Percentiles rank a stretch among this genome's conserved stretches.
These are phyloP conservation scores for Ophthalmolycus amberensis DNA, from an alignment of 2,113 vertebrate genomes.

Conservation along the genomic window DNA sequence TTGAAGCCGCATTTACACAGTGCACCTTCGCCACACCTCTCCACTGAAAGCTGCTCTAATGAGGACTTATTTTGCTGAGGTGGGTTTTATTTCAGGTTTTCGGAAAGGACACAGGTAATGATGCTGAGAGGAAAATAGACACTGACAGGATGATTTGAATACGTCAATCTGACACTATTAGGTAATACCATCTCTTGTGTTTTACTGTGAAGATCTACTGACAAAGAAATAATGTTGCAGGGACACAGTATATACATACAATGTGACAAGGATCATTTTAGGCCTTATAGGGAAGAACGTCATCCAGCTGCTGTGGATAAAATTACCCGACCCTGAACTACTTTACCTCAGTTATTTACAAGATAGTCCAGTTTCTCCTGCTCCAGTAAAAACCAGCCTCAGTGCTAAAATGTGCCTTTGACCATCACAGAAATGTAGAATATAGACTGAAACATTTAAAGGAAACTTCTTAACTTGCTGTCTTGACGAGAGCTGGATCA, in stretches of 20 bases:
- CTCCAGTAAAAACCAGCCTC: constrained; percentile 12
- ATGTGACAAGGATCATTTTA: not conserved
- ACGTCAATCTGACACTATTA: not conserved
- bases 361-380: constrained; percentile 4
- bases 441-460: not conserved
- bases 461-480: not conserved
- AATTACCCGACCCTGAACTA: constrained; percentile 32
- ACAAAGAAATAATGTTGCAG: not conserved
- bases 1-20: constrained; percentile 30
- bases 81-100: constrained; percentile 17
- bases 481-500: not conserved
- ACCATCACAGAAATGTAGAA: not conserved
- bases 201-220: not conserved
- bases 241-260: not conserved
- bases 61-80: not conserved
- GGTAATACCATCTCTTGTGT: not conserved
- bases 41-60: constrained; percentile 28
- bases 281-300: not conserved
- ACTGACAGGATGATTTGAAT: not conserved
- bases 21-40: not conserved
- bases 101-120: not conserved
- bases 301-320: constrained; percentile 20
- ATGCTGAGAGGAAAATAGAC: not conserved
- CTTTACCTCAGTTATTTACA: constrained; percentile 12
- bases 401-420: not conserved